Evolutionary conservation across 1,140 invertebrate genomes (phyloP).

Genomic region (Chironomus striatipennis): DNA sequence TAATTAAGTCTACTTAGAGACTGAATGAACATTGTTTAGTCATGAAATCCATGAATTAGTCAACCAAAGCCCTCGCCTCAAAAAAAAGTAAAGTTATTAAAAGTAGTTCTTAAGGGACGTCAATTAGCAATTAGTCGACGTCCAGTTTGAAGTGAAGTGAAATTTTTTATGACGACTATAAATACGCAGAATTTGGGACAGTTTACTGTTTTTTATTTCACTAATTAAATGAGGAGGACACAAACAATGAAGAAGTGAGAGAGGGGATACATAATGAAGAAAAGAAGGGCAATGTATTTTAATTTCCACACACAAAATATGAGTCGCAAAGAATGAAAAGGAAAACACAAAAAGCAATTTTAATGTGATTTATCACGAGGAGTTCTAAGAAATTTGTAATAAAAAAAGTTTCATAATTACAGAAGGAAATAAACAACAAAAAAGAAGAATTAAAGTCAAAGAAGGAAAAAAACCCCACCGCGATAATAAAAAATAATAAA

Average conservation of each 20-base stretch:
- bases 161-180: neutral
- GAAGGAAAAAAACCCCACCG: neutral
- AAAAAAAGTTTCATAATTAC: slow-evolving; percentile 10
- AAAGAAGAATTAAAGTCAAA: neutral
- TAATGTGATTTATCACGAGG: slow-evolving; percentile 1
- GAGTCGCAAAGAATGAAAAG: too few relatives aligned
- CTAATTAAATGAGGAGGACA: neutral
- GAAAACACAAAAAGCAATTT: neutral
- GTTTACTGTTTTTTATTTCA: neutral
- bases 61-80: neutral
- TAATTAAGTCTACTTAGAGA: neutral
- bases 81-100: neutral
- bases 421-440: neutral
- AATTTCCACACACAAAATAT: neutral
- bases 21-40: neutral
- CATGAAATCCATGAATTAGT: slow-evolving; percentile 13
- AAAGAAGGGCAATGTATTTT: neutral
- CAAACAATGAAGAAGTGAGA: neutral
- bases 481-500: neutral
- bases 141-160: neutral
- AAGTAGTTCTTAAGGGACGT: neutral
- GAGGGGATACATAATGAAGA: neutral
- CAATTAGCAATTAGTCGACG: neutral
- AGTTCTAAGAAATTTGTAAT: neutral
- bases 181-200: neutral